Evolutionary conservation across 2,797 vertebrate species (phyloP), one percentile per base, ranked within the genome.

Genomic region (Harpagifer antarcticus): DNA sequence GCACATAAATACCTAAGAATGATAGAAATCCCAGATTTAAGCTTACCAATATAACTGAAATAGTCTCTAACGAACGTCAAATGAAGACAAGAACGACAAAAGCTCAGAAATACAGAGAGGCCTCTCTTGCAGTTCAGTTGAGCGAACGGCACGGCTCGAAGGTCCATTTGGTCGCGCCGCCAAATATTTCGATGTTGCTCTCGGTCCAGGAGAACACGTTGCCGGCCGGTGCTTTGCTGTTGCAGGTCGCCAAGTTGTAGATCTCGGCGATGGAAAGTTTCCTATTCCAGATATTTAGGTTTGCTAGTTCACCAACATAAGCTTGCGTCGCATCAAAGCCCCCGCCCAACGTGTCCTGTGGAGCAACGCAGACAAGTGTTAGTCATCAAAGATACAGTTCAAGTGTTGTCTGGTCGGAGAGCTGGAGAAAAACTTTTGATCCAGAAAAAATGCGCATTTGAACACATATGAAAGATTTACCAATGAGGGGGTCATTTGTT

Each of bases 291-390:
- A 99, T 93, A 88, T 97, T 97, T 88, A 99, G 94, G 81, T 98
- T 96, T 4, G 98, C 97, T 82, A 99, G 88, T 89, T 99, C 97
- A 0, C 98, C 97, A 2, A 99, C 92, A 4, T 96, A 99, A 0
- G 97, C 98, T 77, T 99, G 98, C 0, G 98, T 99, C 67, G 98
- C 98, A 0, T 99, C 98, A 17, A 99, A 98, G 2, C 97, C 97
- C 1, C 98, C 98, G 2, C 98, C 97, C 85, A 99, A 78, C 0
- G 96, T 96, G 90, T 99, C 97, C 97, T 99, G 91, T 1, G 3
- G 76, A 82, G 65, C 53, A 56, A 84, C 48, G 57, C 3, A 54
- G 56, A 60, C 31, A 47, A 2, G n/a, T 3, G 57, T 74, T 15
- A 33, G 14, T 43, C 19, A 45, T 64, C 23, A 47, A n/a, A 37